phyloP scores from a whole-genome alignment of 2,888 invertebrate genomes.

The Ophion ventricosus region DNA sequence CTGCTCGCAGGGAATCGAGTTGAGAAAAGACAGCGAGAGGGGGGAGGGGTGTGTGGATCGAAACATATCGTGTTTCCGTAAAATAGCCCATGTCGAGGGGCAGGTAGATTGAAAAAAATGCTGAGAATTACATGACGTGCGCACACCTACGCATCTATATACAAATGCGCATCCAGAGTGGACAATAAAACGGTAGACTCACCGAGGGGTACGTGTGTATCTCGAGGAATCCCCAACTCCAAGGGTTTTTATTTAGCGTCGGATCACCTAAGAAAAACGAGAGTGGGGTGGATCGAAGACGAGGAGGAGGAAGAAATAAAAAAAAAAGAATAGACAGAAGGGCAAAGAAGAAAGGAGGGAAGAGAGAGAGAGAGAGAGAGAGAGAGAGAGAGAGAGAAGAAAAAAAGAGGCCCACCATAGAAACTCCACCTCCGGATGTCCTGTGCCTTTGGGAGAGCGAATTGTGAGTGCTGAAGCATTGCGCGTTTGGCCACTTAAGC shows the following conservation, averaged over 20 bases:
- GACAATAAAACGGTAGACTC: conserved; percentile 56
- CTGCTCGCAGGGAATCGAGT: conserved; percentile 7
- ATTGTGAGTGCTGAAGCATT: conserved; percentile 71
- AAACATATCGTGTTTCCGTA: conserved; percentile 80
- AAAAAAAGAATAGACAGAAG: conserved; percentile 35
- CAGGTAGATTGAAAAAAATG: conserved; percentile 70
- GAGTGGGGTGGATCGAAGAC: conserved; percentile 64
- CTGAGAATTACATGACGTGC: conserved; percentile 49
- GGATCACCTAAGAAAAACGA: conserved; percentile 56
- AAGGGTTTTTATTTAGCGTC: conserved; percentile 58
- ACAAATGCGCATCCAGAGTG: conserved; percentile 46
- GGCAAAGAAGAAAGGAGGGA: conserved; percentile 63
- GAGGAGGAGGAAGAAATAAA: conserved; percentile 64
- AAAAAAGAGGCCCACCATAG: conserved; percentile 73
- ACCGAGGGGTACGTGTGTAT: conserved; percentile 33
- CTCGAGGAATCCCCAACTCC: conserved; percentile 55
- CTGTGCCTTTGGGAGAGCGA: conserved; percentile 71
- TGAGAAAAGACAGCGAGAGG: neutral
- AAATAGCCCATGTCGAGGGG: conserved; percentile 77
- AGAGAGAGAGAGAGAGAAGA: conserved; percentile 25
- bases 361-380: too few species aligned
- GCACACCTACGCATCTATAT: conserved; percentile 11
- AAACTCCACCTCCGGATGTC: conserved; percentile 79
- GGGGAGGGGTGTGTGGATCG: conserved; percentile 61
- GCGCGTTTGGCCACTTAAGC: conserved; percentile 75